Conservation (phyloP, 2,113 vertebrate species). For the Varanus salvator region DNA sequence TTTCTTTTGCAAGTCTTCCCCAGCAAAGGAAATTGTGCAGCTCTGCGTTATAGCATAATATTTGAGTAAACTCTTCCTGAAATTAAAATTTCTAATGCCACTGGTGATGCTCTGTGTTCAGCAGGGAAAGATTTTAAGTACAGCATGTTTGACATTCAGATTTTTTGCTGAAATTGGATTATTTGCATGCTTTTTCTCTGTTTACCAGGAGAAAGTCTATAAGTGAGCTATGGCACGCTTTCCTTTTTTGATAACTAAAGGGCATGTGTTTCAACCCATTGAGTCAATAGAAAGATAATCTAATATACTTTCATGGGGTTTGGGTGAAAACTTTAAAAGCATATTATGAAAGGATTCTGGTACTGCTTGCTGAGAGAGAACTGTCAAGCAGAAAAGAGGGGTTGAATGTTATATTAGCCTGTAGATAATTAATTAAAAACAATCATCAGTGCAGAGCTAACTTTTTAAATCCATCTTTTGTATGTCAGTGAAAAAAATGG, state of each 20-base stretch:
- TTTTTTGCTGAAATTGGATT: background rate
- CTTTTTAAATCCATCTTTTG: background rate
- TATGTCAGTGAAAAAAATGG: background rate
- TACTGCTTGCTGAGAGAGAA: background rate
- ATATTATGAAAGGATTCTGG: constrained; percentile 13
- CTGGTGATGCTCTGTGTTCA: background rate
- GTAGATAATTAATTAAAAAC: background rate
- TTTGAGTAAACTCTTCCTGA: background rate
- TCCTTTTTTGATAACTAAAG: constrained; percentile 18
- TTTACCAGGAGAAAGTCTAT: constrained; percentile 7
- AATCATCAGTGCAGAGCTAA: background rate
- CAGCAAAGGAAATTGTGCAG: background rate
- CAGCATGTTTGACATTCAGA: constrained; percentile 22
- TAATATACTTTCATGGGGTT: constrained; percentile 2
- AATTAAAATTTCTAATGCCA: constrained; percentile 9
- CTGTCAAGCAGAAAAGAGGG: background rate
- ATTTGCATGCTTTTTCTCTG: background rate
- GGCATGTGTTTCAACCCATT: background rate
- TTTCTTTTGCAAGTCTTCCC: background rate
- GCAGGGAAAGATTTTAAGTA: background rate
- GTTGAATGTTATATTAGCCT: background rate
- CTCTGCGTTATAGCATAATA: background rate
- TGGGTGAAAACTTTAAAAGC: background rate
- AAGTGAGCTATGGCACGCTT: background rate
- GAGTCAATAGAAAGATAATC: constrained; percentile 26